phyloP scores from a whole-genome alignment of 2,888 invertebrate species.

The Macropis europaea region DNA sequence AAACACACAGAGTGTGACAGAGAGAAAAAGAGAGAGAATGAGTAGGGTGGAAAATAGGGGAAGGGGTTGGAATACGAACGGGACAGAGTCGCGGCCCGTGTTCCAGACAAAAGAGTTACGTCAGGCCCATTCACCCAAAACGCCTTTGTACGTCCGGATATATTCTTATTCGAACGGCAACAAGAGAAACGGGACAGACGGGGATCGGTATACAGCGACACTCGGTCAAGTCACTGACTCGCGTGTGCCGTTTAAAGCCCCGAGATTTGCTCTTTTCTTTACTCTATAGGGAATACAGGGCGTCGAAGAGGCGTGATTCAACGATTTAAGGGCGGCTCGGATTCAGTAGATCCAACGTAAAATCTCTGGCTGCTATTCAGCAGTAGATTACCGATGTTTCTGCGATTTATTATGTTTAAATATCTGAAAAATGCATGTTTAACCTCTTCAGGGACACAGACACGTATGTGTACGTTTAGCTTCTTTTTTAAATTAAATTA shows the following conservation, averaged over 20 bases:
- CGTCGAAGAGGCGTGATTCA: no score
- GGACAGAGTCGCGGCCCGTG: slow-evolving; percentile 49
- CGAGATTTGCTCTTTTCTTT: slow-evolving; percentile 29
- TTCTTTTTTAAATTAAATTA: no score
- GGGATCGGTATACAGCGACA: slow-evolving; percentile 34
- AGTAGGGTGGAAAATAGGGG: slow-evolving; percentile 18
- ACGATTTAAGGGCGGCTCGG: no score
- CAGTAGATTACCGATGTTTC: no score
- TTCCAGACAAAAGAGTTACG: slow-evolving; percentile 69
- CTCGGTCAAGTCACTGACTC: slow-evolving; percentile 57
- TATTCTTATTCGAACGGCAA: slow-evolving; percentile 60
- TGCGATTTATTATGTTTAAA: no score
- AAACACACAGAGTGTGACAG: slow-evolving; percentile 17
- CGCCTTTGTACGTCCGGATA: slow-evolving; percentile 58
- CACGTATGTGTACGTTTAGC: no score
- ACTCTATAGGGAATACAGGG: not conserved
- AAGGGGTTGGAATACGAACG: slow-evolving; percentile 34
- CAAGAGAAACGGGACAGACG: slow-evolving; percentile 29
- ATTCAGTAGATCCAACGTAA: no score
- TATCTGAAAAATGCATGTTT: no score
- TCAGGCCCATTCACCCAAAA: slow-evolving; percentile 64
- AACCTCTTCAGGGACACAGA: no score
- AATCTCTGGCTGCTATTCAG: no score
- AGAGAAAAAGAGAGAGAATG: slow-evolving; percentile 18
- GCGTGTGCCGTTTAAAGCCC: slow-evolving; percentile 50